Conservation (phyloP, 2,797 vertebrate genomes). For the Coracias cyanogaster region DNA sequence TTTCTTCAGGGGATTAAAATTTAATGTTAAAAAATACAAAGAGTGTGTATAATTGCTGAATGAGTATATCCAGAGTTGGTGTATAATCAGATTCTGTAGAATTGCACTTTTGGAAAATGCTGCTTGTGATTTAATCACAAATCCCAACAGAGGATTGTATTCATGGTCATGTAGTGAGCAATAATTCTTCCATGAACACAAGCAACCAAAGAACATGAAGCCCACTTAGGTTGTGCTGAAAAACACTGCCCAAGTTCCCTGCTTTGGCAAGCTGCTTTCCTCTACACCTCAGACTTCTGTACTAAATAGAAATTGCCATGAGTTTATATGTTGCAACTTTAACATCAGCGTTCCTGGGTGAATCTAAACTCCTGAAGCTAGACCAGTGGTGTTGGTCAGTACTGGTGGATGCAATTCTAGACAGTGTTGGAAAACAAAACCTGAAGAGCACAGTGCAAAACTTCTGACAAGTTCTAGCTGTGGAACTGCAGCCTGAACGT, state of each 20-base stretch:
- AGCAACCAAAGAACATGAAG: not conserved
- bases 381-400: not conserved
- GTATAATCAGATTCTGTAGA: constrained; percentile 14
- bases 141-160: constrained; percentile 74
- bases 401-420: not conserved
- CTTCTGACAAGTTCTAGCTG: not conserved
- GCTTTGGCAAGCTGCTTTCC: not conserved
- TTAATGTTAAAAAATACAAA: not conserved
- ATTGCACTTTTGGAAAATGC: constrained; percentile 77
- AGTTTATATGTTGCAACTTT: not conserved
- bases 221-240: not conserved
- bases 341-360: not conserved
- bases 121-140: constrained; percentile 80
- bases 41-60: not conserved
- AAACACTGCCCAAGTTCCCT: not conserved
- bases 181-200: not conserved
- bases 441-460: not conserved
- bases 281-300: not conserved
- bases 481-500: not conserved
- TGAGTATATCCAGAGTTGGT: constrained; percentile 46
- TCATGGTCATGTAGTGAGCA: not conserved
- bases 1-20: not conserved
- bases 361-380: not conserved
- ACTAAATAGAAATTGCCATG: not conserved
- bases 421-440: not conserved